Evolutionary conservation across 2,797 vertebrate genomes (phyloP), one percentile per base, ranked within the genome.

Genomic region (Danio jaintianensis): DNA sequence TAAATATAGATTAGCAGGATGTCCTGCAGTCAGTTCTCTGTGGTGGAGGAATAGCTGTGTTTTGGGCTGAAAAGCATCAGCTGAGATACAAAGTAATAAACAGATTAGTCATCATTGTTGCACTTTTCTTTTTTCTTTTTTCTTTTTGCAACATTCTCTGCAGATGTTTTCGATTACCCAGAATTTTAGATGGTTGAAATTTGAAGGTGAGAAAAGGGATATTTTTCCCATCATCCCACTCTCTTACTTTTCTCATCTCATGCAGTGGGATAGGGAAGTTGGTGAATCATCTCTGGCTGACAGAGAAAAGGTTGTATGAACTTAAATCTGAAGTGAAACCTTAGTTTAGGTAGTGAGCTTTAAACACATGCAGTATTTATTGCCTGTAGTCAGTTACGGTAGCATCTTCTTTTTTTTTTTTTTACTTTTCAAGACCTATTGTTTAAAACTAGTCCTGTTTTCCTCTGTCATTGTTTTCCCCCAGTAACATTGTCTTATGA

Each of bases 181-280:
- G 4, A 71, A 12, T 55, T 15, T 42, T 7, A 13, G 38, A 9
- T 66, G 47, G 13, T 55, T 45, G 6, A 53, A 43, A 38, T 48
- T 3, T 22, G 18, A 7, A 29, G 47, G 6, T 16, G 7, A 50
- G 66, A 48, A 68, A 68, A 67, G 13, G 20, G 18, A 22, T 15
- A 38, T 61, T 9, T 0, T 53, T 16, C 66, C 8, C 9, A 55
- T 64, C 9, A 0, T 43, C 20, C 40, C 52, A 36, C n/a, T 7
- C 3, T 29, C 18, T 52, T 63, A 43, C 9, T 61, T 63, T 71
- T 7, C 48, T 62, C 47, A 71, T 62, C 62, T 36, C 47, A 63
- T 48, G 7, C 77, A 79, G 77, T 79, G 47, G 18, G 67, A 79
- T 62, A 79, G 67, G 40, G 68, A 79, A 71, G 59, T 62, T 38